Evolutionary conservation across 2,113 vertebrate species (phyloP).

Genomic region (Leuciscus idus): DNA sequence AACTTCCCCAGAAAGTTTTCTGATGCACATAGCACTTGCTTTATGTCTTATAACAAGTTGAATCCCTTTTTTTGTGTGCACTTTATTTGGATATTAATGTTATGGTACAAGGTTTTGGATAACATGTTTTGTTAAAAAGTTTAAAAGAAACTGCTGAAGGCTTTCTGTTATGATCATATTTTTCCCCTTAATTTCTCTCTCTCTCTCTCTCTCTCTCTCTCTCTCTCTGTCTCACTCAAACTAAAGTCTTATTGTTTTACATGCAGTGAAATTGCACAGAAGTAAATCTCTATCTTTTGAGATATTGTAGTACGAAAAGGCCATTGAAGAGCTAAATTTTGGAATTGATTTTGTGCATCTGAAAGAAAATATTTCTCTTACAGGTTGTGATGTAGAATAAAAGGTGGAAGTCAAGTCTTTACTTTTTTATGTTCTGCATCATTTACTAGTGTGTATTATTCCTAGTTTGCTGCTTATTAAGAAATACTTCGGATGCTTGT

Average conservation of each 20-base stretch:
- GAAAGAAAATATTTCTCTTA: background rate
- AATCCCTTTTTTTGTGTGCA: constrained; percentile 60
- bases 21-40: background rate
- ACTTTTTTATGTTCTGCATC: background rate
- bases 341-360: background rate
- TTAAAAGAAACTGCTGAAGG: background rate
- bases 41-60: constrained; percentile 21
- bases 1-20: background rate
- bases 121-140: background rate
- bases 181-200: background rate
- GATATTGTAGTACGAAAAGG: background rate
- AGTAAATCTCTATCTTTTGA: background rate
- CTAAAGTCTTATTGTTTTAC: constrained; percentile 23
- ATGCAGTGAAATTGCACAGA: constrained; percentile 21
- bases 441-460: constrained; percentile 8
- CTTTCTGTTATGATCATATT: background rate
- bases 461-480: constrained; percentile 37
- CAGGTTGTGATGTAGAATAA: background rate
- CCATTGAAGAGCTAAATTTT: constrained; percentile 12
- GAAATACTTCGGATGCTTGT: background rate
- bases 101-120: constrained; percentile 19
- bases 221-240: background rate
- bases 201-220: too few species aligned
- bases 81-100: constrained; percentile 62
- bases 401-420: background rate